Evolutionary conservation across 1,140 invertebrate species (phyloP).

Genomic region (Schlechtendalia chinensis): DNA sequence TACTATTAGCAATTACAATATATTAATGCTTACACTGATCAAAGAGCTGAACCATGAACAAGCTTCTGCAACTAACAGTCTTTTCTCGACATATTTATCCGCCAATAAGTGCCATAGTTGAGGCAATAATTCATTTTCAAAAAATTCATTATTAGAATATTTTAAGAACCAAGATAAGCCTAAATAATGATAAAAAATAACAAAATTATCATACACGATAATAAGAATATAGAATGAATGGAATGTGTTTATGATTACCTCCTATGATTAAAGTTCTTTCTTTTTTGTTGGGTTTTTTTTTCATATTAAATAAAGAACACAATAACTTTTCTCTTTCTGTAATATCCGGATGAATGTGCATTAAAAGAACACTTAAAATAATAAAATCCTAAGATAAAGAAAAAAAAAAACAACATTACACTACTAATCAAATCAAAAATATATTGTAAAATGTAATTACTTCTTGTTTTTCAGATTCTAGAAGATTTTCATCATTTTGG

Average conservation of each 20-base stretch:
- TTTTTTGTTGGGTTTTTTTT: constrained; percentile 70
- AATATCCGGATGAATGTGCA: constrained; percentile 64
- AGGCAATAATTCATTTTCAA: constrained; percentile 70
- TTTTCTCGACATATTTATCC: constrained; percentile 70
- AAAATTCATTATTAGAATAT: constrained; percentile 59
- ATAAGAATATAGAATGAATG: background rate
- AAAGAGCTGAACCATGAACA: constrained; percentile 72
- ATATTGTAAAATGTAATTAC: constrained; percentile 68
- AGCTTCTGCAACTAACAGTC: constrained; percentile 71
- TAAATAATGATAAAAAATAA: constrained; percentile 48
- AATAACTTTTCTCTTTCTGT: constrained; percentile 67
- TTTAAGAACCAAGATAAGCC: constrained; percentile 65
- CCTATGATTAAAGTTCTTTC: constrained; percentile 70
- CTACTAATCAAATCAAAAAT: constrained; percentile 65
- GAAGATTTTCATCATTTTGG: constrained; percentile 16
- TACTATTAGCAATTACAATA: background rate
- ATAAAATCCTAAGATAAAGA: constrained; percentile 64
- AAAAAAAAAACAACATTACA: constrained; percentile 55
- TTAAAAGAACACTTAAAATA: constrained; percentile 67
- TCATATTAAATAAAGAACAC: constrained; percentile 72
- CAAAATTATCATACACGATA: background rate
- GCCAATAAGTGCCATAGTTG: constrained; percentile 77
- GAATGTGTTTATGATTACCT: constrained; percentile 55
- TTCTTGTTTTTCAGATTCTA: constrained; percentile 38
- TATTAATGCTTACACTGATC: constrained; percentile 60